A percentile compares a stretch with the other conserved stretches of the same genome.
These are phyloP conservation scores for Ganaspis brasiliensis DNA, from an alignment of 2,888 invertebrate species.

Conservation along the genomic window DNA sequence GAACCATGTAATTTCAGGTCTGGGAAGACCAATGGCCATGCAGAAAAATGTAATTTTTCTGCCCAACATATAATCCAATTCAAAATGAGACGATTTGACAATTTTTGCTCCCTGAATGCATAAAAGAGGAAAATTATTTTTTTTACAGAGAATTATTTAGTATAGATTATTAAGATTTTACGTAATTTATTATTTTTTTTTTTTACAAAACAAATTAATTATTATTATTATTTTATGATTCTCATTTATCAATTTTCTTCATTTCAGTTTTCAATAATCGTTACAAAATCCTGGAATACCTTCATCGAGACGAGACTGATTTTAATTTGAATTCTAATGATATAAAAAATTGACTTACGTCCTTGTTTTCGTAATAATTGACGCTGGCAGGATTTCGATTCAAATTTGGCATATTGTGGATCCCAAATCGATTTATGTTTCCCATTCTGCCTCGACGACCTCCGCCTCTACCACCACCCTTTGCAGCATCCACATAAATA, in stretches of 20 bases:
- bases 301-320: no score
- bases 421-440: constrained; percentile 32
- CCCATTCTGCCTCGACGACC: constrained; percentile 51
- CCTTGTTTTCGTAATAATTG: constrained; percentile 85
- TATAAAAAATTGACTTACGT: constrained; percentile 81
- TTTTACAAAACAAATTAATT: neutral
- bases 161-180: no score
- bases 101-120: constrained; percentile 85
- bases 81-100: constrained; percentile 87
- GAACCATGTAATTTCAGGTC: constrained; percentile 90
- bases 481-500: constrained; percentile 59
- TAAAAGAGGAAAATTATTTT: constrained; percentile 57
- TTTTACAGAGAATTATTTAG: no score
- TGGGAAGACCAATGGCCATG: constrained; percentile 86
- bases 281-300: no score
- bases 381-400: constrained; percentile 83
- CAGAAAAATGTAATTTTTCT: constrained; percentile 90
- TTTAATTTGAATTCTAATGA: no score
- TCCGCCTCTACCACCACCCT: constrained; percentile 60
- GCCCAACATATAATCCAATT: constrained; percentile 88
- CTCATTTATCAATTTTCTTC: no score
- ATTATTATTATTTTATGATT: no score
- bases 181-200: no score
- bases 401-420: constrained; percentile 80
- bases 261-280: no score